Base-by-base conservation (phyloP, 1,140 invertebrate species). In the Aplysia californica region DNA sequence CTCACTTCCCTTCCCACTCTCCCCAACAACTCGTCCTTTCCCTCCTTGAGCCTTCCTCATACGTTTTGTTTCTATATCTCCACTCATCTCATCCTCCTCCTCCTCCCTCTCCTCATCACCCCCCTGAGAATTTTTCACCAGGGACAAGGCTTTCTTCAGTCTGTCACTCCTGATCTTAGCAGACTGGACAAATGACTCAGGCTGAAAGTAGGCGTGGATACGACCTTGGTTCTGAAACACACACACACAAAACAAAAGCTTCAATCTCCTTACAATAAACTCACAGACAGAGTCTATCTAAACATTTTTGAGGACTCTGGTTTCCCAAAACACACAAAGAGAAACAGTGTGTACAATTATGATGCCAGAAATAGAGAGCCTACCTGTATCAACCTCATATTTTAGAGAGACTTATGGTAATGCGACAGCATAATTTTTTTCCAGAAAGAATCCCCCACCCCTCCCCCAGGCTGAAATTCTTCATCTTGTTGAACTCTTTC, bases 161-260 rank as follows among this genome's bases (percentile, higher is more conserved):
- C 85, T 68, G 26, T 81, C 75, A 75, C 85, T 86, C 55, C 78
- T 74, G 10, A 79, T 44, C 36, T 80, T 84, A 50, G 78, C 70
- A 4, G 78, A 44, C 44, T 80, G 29, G 3, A 80, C 59, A 61
- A 82, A 82, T 66, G 78, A 76, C 33, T 83, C 78, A 26, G 82
- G 84, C 69, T 82, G 80, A 58, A 86, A 86, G 50, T 77, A 86
- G 41, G 59, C 78, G 58, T 80, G 79, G 59, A 86, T 86, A 73
- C 76, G 78, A 6, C 56, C 71, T 66, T 87, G 84, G 10, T 59
- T 79, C 85, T 87, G 78, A 64, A 74, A 80, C 23, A 41, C 61
- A 67, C 76, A 18, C 76, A 39, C 26, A 64, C 5, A 44, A 41
- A 18, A 41, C 2, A 59, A 56, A 68, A 67, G 2, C 15, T 38